Conservation (phyloP, 2,797 vertebrate genomes). For the Buceros bicornis region DNA sequence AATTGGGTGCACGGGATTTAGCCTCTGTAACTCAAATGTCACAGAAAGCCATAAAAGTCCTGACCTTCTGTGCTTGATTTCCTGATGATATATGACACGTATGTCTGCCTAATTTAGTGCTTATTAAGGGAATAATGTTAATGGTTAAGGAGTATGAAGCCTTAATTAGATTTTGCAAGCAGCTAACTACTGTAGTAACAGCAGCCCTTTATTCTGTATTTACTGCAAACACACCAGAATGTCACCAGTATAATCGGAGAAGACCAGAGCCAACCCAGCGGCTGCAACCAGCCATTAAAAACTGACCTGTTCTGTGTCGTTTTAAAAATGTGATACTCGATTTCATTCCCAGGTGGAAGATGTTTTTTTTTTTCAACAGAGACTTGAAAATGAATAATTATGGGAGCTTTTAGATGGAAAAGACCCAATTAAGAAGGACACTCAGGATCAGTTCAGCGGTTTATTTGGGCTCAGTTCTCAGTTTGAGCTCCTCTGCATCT, state of each 20-base stretch:
- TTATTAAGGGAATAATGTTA: constrained; percentile 47
- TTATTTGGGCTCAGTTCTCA: background rate
- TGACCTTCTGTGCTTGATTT: constrained; percentile 23
- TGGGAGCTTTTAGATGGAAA: background rate
- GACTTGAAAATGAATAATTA: background rate
- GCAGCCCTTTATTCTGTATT: background rate
- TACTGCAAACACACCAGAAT: background rate
- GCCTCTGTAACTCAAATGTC: constrained; percentile 13
- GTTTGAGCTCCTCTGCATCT: background rate
- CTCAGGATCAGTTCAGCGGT: background rate
- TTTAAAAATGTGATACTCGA: background rate
- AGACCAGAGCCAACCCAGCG: background rate
- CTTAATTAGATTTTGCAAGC: constrained; percentile 52
- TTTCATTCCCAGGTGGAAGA: background rate
- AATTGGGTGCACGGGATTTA: background rate
- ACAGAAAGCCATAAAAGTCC: constrained; percentile 3
- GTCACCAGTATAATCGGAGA: background rate
- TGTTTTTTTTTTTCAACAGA: background rate
- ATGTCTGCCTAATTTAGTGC: constrained; percentile 38
- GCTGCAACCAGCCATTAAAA: background rate
- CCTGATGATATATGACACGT: constrained; percentile 26
- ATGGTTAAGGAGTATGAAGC: constrained; percentile 17
- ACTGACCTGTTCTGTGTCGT: background rate
- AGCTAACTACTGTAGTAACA: background rate
- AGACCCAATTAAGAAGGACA: background rate